A percentile compares a stretch with the other conserved stretches of the same genome.
Conservation (phyloP, 1,140 invertebrate genomes). For the Drosophila prosaltans region DNA sequence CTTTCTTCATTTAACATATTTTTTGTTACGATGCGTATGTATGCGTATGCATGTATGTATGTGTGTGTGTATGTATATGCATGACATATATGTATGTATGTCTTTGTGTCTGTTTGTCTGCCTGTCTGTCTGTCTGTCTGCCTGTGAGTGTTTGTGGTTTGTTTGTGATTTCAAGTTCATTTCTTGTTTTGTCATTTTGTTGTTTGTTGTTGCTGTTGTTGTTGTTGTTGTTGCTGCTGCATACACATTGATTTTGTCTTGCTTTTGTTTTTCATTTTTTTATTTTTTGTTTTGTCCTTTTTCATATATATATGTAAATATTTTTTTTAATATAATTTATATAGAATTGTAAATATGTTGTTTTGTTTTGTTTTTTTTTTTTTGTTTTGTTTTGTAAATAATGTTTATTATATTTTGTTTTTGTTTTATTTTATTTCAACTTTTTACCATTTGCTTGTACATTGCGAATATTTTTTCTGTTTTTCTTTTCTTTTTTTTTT, state of each 20-base stretch:
- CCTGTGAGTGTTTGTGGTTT: not conserved
- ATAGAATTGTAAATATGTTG: conserved; percentile 64
- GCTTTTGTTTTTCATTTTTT: conserved; percentile 20
- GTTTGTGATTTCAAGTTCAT: conserved; percentile 9
- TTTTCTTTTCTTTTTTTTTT: conserved; percentile 1
- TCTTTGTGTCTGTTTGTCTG: conserved; percentile 28
- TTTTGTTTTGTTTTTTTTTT: conserved; percentile 44
- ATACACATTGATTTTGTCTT: conserved; percentile 34
- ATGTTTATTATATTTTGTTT: conserved; percentile 55
- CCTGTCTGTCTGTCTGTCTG: conserved; percentile 19
- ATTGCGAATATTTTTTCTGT: conserved; percentile 47
- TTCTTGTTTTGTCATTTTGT: not conserved
- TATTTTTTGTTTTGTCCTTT: conserved; percentile 13
- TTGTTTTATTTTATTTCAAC: conserved; percentile 50
- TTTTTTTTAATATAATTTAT: conserved; percentile 62
- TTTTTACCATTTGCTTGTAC: conserved; percentile 55
- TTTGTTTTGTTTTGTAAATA: conserved; percentile 51
- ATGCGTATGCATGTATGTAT: conserved; percentile 23
- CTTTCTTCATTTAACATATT: conserved; percentile 45
- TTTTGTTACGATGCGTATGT: conserved; percentile 32
- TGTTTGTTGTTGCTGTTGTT: not conserved
- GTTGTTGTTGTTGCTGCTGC: conserved; percentile 5
- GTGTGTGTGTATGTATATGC: not conserved
- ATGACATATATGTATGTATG: not conserved
- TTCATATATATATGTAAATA: conserved; percentile 60